These are phyloP conservation scores for Phyllotreta striolata DNA, from an alignment of 2,888 invertebrate genomes.

Conservation along the genomic window DNA sequence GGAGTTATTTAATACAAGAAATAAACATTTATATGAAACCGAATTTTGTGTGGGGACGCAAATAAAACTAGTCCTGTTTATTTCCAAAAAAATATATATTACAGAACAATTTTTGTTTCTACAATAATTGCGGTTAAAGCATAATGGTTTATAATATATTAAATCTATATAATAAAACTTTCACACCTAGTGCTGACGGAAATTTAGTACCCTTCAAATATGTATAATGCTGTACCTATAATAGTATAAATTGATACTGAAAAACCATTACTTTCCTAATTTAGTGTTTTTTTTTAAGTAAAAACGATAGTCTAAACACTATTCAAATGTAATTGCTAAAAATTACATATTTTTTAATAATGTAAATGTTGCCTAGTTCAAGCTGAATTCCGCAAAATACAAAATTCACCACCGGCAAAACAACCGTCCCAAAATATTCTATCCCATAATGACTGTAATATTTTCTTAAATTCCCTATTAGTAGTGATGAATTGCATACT, in stretches of 20 bases:
- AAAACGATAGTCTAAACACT: slow-evolving; percentile 44
- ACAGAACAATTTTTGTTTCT: slow-evolving; percentile 52
- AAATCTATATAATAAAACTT: slow-evolving; percentile 56
- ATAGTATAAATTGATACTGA: slow-evolving; percentile 42
- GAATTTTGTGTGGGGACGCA: too few relatives aligned
- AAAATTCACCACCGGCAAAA: slow-evolving; percentile 17
- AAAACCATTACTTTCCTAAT: slow-evolving; percentile 47
- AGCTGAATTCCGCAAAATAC: slow-evolving; percentile 41
- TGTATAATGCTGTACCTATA: slow-evolving; percentile 42
- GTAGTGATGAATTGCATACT: slow-evolving; percentile 17
- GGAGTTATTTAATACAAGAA: slow-evolving; percentile 44
- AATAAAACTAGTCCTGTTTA: slow-evolving; percentile 46
- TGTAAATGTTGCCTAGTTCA: slow-evolving; percentile 40
- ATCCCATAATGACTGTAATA: slow-evolving; percentile 1
- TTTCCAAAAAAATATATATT: slow-evolving; percentile 50
- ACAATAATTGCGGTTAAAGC: slow-evolving; percentile 49
- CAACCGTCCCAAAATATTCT: neutral
- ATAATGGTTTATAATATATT: slow-evolving; percentile 53
- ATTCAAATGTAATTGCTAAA: slow-evolving; percentile 32
- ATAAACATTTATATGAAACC: slow-evolving; percentile 44
- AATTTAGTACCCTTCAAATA: slow-evolving; percentile 50
- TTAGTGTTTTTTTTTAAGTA: slow-evolving; percentile 42
- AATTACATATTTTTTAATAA: slow-evolving; percentile 37
- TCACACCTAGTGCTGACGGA: slow-evolving; percentile 53
- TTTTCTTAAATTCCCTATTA: slow-evolving; percentile 14